Base-by-base conservation (phyloP, 2,888 invertebrate species). In the Ommatoiulus sabulosus region DNA sequence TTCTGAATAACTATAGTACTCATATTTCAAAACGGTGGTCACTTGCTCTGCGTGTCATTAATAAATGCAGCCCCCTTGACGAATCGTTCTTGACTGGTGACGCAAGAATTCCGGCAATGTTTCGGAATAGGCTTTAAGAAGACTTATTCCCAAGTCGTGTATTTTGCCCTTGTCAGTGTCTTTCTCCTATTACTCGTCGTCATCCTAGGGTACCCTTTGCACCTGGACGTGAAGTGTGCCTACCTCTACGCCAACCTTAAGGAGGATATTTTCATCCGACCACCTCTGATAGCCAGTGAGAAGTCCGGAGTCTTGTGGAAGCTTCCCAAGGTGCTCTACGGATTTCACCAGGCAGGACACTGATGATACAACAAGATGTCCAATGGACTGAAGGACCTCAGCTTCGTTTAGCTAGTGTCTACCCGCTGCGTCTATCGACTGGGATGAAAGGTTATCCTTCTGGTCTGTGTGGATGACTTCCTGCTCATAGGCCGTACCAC, bases 181-280 rank as follows among this genome's bases (percentile, higher is more conserved):
- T 84, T 24, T 17, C 43, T 84, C 3, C 2, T 10, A 35, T 10
- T 84, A 10, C 43, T 84, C 24, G 84, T 84, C 6, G 84, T 24
- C 84, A 10, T 24, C 84, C n/a, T 10, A 1, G n/a, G n/a, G n/a
- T 84, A 12, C 3, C 2, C 24, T 10, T 12, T 35, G 12, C 84
- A 84, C 12, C 24, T 84, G 3, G 84, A 84, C n/a, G 17, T 84
- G 1, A 35, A 24, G 43, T 6, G 84, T 8, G 84, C 84, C 84
- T 84, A 84, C 43, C 84, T 84, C 10, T 84, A 84, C 12, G n/a
- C 84, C 84, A 43, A 84, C 6, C n/a, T 84, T 43, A n/a, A 43
- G 2, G 7, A 84, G 7, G 43, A 84, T 10, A 84, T 84, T 17
- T 84, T 12, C 10, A 17, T 84, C 3, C 24, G 12, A 15, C 43